Evolutionary conservation across 2,888 invertebrate species (phyloP), one percentile per base, ranked within the genome.

Genomic region (Chymomyza fuscimana): DNA sequence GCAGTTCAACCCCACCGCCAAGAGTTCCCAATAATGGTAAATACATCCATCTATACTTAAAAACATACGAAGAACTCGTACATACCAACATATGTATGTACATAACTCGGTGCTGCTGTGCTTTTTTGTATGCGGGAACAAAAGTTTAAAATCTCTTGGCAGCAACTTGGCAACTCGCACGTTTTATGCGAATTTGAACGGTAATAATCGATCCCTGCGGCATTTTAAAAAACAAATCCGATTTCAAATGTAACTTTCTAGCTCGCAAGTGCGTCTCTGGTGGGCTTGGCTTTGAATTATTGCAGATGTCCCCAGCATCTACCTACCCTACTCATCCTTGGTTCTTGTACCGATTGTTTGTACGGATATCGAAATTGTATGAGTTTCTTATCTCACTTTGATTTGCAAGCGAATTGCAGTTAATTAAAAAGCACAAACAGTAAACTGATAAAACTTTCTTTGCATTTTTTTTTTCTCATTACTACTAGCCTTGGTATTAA

Each of bases 201-300:
- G 91, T 89, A 91, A 91, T 91, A 91, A 91, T 91, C 91, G 91
- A 91, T 91, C 91, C 91, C 91, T 87, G 91, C 91, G 91, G 91
- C 91, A 91, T 91, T 91, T 91, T 91, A 90, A 90, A 90, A 90
- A 90, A 91, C 90, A 91, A 91, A 91, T 91, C 91, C 90, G 89
- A 87, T 90, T 90, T 87, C 80, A 83, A 86, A 86, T 86, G 86
- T 83, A 82, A 81, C 75, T 75, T 73, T 65, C 67, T 62, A 22
- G 65, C 32, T 6, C 52, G 54, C 29, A 40, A 70, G 63, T 65
- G 54, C 1, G 25, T 58, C 58, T 25, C 25, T 9, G 25, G 22
- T 58, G 58, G 25, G 58, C 67, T 52, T 50, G 52, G 61, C 80
- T 72, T 73, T 81, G 76, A 81, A 70, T 84, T 81, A 78, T 83